Evolutionary conservation across 1,140 invertebrate species (phyloP), one percentile per base, ranked within the genome.

Genomic region (Cydia splendana): DNA sequence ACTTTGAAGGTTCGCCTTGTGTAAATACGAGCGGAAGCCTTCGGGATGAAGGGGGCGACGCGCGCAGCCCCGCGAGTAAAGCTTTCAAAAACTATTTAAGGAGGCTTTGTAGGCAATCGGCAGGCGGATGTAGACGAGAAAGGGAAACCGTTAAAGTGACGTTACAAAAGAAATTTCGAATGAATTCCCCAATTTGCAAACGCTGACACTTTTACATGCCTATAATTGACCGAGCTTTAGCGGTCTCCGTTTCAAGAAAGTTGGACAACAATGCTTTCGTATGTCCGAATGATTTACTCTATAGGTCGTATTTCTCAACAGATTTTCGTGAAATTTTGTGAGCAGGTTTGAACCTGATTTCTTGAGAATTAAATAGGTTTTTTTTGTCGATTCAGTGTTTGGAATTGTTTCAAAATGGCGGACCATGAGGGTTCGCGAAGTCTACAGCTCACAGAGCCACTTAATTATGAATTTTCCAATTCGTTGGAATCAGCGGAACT

Each of bases 61-160:
- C 74, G 78, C 76, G 78, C 81, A 83, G 80, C 80, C 77, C 75
- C 73, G 75, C 76, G 82, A 84, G 78, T 83, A 85, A 83, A 84
- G 83, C 84, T 86, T 89, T 90, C 85, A 84, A 87, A 89, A 90
- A 89, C 89, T 90, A 91, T 91, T 90, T 89, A 88, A 87, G 87
- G 82, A 87, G 85, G 87, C 87, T 87, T 90, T 85, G 84, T 82
- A 84, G 81, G 87, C 86, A 88, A 87, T 86, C 81, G 82, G 81
- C 76, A 78, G 74, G 78, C 53, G 75, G 34, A 75, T 30, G 34
- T 62, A 75, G 34, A 62, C 30, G 28, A 71, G 5, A 38, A 71
- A 71, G 67, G 30, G 57, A 65, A 34, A 65, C 75, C 13, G 18
- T 24, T 48, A 34, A 62, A 48, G 24, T 62, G 48, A 57, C 48